A percentile compares a stretch with the other conserved stretches of the same genome.
Conservation (phyloP, 2,888 invertebrate species). For the Caenorhabditis imperialis region DNA sequence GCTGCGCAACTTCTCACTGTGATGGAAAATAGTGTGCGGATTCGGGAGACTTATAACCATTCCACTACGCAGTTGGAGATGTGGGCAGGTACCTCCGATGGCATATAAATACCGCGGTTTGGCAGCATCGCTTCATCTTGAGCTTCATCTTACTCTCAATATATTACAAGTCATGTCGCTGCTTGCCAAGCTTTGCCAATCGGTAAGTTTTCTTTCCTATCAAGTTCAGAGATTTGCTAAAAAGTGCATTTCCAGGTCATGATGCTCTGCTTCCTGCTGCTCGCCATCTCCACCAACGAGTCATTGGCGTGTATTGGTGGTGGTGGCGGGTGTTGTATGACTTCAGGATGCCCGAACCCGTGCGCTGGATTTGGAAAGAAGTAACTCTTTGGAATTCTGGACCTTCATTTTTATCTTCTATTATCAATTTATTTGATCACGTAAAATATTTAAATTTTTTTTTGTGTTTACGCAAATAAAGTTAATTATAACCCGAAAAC, state of each 20-base stretch:
- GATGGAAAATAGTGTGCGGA: neutral
- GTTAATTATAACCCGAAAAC: too few species aligned
- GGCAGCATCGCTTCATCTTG: neutral
- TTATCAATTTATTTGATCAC: too few species aligned
- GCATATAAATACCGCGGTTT: conserved; percentile 23
- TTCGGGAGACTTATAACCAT: conserved; percentile 1
- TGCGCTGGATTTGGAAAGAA: conserved; percentile 58
- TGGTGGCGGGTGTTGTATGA: conserved; percentile 55
- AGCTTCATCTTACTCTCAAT: neutral
- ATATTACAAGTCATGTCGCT: conserved; percentile 18
- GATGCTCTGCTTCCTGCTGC: conserved; percentile 48
- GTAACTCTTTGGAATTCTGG: too few species aligned
- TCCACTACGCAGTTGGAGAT: conserved; percentile 25
- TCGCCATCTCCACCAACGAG: conserved; percentile 44
- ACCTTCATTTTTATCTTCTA: too few species aligned
- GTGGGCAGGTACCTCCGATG: conserved; percentile 7
- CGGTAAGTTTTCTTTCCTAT: conserved; percentile 22
- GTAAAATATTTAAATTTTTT: too few species aligned
- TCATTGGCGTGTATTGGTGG: conserved; percentile 57
- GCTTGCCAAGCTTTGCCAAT: conserved; percentile 30
- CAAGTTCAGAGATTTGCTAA: too few species aligned
- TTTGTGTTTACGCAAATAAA: too few species aligned
- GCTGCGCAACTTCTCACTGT: conserved; percentile 14
- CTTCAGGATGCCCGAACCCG: conserved; percentile 47
- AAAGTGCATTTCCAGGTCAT: conserved; percentile 50